Conservation (phyloP, 2,888 invertebrate species). For the Oithona nana region DNA sequence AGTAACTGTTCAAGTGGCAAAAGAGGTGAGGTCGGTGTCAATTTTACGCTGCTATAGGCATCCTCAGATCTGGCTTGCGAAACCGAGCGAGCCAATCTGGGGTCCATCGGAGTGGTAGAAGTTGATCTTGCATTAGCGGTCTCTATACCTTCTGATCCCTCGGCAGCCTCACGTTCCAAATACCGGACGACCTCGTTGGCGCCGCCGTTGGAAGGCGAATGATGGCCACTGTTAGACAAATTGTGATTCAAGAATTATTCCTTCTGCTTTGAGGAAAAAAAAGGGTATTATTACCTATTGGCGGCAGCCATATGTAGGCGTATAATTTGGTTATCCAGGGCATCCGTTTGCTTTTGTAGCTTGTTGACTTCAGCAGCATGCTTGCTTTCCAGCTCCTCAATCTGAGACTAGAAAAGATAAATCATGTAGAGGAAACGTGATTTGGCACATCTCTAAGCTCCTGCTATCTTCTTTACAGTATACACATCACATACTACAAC, state of each 20-base stretch:
- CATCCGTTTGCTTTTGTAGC: constrained; percentile 30
- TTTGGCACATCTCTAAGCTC: not conserved
- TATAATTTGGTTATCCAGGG: constrained; percentile 24
- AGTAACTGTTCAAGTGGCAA: not conserved
- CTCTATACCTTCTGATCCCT: constrained; percentile 1
- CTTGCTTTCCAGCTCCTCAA: not conserved
- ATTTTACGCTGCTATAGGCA: not conserved
- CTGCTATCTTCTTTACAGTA: not conserved
- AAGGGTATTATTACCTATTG: not conserved
- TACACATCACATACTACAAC: no score
- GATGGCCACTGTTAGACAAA: no score
- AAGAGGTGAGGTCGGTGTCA: not conserved
- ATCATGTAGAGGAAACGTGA: not conserved
- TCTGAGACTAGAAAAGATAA: not conserved
- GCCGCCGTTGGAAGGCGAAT: no score
- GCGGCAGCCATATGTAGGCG: not conserved
- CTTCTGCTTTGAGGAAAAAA: not conserved
- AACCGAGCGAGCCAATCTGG: not conserved
- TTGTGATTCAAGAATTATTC: no score
- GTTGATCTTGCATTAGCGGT: not conserved
- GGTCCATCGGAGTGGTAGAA: not conserved
- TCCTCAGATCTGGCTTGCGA: not conserved
- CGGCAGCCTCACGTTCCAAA: constrained; percentile 14
- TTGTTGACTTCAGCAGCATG: not conserved
- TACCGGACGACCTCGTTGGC: not conserved